Conservation (phyloP, 2,888 invertebrate genomes). For the Synergus itoensis region DNA sequence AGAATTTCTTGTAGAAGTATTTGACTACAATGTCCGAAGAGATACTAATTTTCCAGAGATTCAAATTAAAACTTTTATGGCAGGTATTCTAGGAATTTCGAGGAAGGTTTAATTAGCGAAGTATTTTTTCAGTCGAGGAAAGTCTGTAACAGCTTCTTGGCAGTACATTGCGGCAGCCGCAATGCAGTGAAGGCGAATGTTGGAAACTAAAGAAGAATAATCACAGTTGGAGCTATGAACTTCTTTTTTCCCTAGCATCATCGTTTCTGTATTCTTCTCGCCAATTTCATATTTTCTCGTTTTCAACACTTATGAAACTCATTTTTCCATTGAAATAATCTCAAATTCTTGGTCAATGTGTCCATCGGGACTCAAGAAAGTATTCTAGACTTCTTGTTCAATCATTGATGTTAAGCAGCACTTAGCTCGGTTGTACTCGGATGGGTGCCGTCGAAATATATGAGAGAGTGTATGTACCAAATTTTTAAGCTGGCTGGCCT, state of each 20-base stretch:
- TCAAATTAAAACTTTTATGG: slow-evolving; percentile 2
- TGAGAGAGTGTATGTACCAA: too few species aligned
- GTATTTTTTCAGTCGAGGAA: slow-evolving; percentile 8
- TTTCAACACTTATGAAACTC: not conserved
- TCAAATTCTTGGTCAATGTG: not conserved
- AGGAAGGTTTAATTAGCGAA: slow-evolving; percentile 19
- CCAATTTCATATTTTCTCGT: not conserved
- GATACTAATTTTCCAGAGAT: not conserved
- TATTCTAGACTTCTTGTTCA: too few species aligned
- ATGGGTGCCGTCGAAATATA: too few species aligned
- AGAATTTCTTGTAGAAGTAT: not conserved
- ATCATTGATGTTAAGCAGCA: too few species aligned
- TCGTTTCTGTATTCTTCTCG: slow-evolving; percentile 26
- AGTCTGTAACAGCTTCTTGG: slow-evolving; percentile 37
- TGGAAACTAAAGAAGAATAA: slow-evolving; percentile 36
- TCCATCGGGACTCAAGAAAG: too few species aligned
- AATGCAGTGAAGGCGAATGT: slow-evolving; percentile 36
- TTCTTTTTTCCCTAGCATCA: slow-evolving; percentile 26
- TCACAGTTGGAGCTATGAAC: slow-evolving; percentile 26
- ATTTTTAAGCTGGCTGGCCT: too few species aligned
- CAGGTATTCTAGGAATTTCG: not conserved
- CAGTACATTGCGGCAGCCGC: slow-evolving; percentile 41
- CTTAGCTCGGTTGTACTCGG: too few species aligned
- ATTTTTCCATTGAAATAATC: not conserved
- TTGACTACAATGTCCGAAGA: not conserved